phyloP scores from a whole-genome alignment of 2,797 vertebrate genomes.

The Echiichthys vipera region DNA sequence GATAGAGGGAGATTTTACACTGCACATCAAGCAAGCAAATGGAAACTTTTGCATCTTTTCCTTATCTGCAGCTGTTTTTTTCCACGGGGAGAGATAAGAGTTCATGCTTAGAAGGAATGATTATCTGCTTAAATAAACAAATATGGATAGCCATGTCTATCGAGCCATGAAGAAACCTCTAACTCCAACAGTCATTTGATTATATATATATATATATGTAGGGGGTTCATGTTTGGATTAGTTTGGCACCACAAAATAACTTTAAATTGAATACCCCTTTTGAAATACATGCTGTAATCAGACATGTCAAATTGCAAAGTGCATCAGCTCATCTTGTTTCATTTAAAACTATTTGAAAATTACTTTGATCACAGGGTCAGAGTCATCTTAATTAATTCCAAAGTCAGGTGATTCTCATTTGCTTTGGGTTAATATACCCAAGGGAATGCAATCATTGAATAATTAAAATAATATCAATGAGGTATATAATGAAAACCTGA shows the following conservation, averaged over 20 bases:
- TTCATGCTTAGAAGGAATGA: conserved; percentile 76
- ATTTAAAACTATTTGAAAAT: conserved; percentile 49
- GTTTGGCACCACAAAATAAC: conserved; percentile 42
- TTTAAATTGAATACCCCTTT: conserved; percentile 52
- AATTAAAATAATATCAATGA: conserved; percentile 57
- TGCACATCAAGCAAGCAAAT: conserved; percentile 67
- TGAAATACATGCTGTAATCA: conserved; percentile 31
- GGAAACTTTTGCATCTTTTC: conserved; percentile 77
- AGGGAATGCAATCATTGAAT: conserved; percentile 56
- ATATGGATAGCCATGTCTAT: conserved; percentile 77
- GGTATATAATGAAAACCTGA: conserved; percentile 32
- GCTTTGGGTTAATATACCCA: conserved; percentile 45
- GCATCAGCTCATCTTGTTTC: conserved; percentile 48
- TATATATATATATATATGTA: background rate
- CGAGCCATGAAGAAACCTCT: conserved; percentile 69
- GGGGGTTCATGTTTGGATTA: conserved; percentile 35
- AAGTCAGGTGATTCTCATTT: conserved; percentile 52
- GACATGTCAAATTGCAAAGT: conserved; percentile 38
- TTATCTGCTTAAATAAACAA: conserved; percentile 85
- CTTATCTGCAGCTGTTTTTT: conserved; percentile 71
- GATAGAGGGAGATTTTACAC: conserved; percentile 72
- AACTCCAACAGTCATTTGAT: conserved; percentile 19
- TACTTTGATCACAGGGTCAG: conserved; percentile 39
- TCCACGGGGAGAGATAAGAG: conserved; percentile 75
- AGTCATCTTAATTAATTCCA: conserved; percentile 33